Conservation (phyloP, 2,888 invertebrate species). For the Dyspetes luteomarginatus region DNA sequence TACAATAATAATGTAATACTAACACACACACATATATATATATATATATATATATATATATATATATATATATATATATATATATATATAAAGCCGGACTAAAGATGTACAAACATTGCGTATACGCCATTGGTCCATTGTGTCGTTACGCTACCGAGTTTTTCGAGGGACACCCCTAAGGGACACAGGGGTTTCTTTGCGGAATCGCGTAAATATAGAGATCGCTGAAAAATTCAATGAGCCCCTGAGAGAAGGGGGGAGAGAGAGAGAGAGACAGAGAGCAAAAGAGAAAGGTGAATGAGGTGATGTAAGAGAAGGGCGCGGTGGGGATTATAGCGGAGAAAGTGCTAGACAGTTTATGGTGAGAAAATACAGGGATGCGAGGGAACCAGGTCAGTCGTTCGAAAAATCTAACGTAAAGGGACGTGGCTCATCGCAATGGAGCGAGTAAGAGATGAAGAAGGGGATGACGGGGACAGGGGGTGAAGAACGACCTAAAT, state of each 20-base stretch:
- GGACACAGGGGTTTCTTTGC: slow-evolving; percentile 58
- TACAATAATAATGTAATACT: slow-evolving; percentile 13
- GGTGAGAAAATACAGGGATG: slow-evolving; percentile 55
- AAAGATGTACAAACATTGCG: slow-evolving; percentile 65
- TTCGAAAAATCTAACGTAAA: slow-evolving; percentile 71
- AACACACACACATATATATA: slow-evolving; percentile 5
- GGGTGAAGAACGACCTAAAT: slow-evolving; percentile 59
- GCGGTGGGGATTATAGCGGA: slow-evolving; percentile 14
- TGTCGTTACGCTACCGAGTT: slow-evolving; percentile 36
- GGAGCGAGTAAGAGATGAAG: slow-evolving; percentile 38
- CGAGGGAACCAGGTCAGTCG: slow-evolving; percentile 76
- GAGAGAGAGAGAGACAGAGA: slow-evolving; percentile 1
- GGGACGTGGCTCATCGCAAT: slow-evolving; percentile 50
- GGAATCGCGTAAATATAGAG: slow-evolving; percentile 73
- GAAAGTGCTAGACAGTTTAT: slow-evolving; percentile 53
- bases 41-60: slow-evolving; percentile 1
- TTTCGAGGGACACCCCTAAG: background rate
- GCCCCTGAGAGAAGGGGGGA: background rate
- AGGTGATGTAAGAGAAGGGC: background rate
- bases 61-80: background rate
- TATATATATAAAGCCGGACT: slow-evolving; percentile 26
- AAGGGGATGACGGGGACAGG: slow-evolving; percentile 30
- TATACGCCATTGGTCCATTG: slow-evolving; percentile 58
- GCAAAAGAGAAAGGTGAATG: background rate
- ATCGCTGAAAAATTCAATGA: slow-evolving; percentile 43